These are phyloP conservation scores for Oreohelix idahoensis DNA, from an alignment of 1,140 invertebrate genomes.

Conservation along the genomic window DNA sequence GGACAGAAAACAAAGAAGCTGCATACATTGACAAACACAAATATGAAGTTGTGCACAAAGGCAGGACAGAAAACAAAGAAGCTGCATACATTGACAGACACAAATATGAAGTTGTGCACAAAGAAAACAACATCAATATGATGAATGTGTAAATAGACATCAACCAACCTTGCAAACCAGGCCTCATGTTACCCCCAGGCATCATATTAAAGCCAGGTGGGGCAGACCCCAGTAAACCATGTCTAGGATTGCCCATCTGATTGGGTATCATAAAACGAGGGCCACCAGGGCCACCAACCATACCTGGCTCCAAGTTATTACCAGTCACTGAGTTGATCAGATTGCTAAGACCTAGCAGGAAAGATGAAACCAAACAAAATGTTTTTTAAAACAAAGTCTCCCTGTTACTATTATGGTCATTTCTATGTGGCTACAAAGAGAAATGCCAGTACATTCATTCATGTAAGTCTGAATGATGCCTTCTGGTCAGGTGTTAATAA, in stretches of 20 bases:
- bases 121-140: too few species aligned
- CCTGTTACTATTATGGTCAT: too few species aligned
- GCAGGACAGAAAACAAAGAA: too few species aligned
- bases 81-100: neutral
- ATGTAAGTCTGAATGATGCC: too few species aligned
- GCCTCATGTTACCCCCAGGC: constrained; percentile 24
- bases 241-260: constrained; percentile 43
- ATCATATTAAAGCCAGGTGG: constrained; percentile 59
- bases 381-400: too few species aligned
- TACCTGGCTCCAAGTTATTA: constrained; percentile 8
- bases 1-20: too few species aligned
- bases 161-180: constrained; percentile 3
- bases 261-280: constrained; percentile 16
- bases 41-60: too few species aligned
- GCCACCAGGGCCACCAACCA: constrained; percentile 9
- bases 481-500: too few species aligned
- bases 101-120: neutral
- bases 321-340: constrained; percentile 36
- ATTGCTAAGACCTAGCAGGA: constrained; percentile 26
- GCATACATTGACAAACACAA: too few species aligned
- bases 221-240: constrained; percentile 55
- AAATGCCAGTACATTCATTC: too few species aligned
- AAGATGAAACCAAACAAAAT: neutral
- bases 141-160: too few species aligned
- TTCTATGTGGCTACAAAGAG: too few species aligned